Evolutionary conservation across 2,113 vertebrate species (phyloP).

Genomic region (Anarrhichthys ocellatus): DNA sequence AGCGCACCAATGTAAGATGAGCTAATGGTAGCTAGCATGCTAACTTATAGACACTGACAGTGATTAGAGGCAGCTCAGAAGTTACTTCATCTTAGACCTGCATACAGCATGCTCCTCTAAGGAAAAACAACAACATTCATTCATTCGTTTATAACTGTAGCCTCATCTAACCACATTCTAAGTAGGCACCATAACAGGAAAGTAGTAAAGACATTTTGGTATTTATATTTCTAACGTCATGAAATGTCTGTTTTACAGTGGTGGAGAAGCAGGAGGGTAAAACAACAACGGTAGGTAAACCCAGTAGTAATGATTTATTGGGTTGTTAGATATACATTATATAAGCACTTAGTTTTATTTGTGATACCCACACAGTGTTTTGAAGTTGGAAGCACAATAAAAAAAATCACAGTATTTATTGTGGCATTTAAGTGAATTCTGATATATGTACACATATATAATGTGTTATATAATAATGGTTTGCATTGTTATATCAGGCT

Average conservation of each 20-base stretch:
- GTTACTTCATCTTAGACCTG: background rate
- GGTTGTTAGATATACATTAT: too few species aligned
- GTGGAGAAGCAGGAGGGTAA: slow-evolving; percentile 78
- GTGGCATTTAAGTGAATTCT: background rate
- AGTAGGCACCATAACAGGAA: background rate
- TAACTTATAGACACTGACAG: background rate
- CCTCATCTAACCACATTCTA: background rate
- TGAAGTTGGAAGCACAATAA: background rate
- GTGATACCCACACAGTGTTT: too few species aligned
- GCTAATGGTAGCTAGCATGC: slow-evolving; percentile 25
- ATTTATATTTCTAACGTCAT: background rate
- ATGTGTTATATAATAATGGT: too few species aligned
- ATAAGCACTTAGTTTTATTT: too few species aligned
- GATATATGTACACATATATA: background rate
- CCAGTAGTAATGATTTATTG: too few species aligned
- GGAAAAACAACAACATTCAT: background rate
- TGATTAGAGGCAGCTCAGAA: background rate
- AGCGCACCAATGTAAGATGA: background rate
- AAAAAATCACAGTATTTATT: background rate
- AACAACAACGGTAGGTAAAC: slow-evolving; percentile 76
- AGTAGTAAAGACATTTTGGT: background rate
- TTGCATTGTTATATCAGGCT: background rate
- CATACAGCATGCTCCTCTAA: background rate
- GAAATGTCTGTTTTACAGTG: slow-evolving; percentile 71
- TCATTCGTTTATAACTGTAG: too few species aligned